phyloP scores from a whole-genome alignment of 1,140 invertebrate species.

The Archivesica marissinica region DNA sequence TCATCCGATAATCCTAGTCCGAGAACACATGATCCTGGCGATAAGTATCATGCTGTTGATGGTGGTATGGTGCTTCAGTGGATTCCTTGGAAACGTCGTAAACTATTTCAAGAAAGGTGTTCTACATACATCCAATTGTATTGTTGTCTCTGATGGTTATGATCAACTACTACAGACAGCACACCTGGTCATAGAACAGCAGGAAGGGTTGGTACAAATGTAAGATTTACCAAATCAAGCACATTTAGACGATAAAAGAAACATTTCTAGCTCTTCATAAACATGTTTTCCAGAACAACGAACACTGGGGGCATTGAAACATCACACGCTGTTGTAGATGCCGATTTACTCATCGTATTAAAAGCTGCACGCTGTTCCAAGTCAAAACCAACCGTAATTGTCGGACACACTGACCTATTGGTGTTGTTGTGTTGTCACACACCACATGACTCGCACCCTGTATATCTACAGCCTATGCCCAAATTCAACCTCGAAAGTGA shows the following conservation, averaged over 20 bases:
- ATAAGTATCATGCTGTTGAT: no score
- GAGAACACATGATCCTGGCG: background rate
- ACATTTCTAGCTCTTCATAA: constrained; percentile 55
- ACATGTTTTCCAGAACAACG: constrained; percentile 11
- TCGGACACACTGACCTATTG: constrained; percentile 61
- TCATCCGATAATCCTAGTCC: background rate
- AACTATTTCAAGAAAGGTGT: no score
- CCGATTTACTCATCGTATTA: constrained; percentile 40
- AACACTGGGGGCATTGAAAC: background rate
- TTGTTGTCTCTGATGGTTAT: constrained; percentile 59
- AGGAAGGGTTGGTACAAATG: background rate
- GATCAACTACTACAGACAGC: background rate
- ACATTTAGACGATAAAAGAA: constrained; percentile 29
- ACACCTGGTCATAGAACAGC: constrained; percentile 9
- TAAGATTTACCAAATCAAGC: background rate
- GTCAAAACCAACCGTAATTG: background rate
- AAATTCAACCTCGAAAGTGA: background rate
- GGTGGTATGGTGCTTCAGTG: background rate
- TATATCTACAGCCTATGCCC: background rate
- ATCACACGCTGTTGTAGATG: constrained; percentile 29
- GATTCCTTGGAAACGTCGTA: no score
- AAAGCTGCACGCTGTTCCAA: background rate
- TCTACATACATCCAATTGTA: background rate
- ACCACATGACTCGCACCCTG: background rate
- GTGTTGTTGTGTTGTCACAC: constrained; percentile 33